These are phyloP conservation scores for Psilanteris sp. DNA, from an alignment of 1,140 invertebrate species.

Conservation along the genomic window DNA sequence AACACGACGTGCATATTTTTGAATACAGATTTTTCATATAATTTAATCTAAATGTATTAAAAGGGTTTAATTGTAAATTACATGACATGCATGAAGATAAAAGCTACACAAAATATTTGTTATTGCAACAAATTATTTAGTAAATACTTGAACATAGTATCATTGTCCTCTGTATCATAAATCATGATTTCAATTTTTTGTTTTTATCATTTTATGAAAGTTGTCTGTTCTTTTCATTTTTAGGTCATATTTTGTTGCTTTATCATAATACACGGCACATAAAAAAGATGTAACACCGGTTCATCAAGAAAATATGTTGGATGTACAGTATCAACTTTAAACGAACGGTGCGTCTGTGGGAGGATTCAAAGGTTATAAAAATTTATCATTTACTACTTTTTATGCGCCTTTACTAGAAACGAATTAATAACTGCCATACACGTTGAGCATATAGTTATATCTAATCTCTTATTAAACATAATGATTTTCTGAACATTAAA, in stretches of 20 bases:
- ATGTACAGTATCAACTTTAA: conserved; percentile 13
- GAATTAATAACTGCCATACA: too few species aligned
- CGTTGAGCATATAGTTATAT: too few species aligned
- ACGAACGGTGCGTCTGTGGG: neutral
- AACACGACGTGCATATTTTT: too few species aligned
- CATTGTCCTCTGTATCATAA: conserved; percentile 20
- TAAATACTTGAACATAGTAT: neutral
- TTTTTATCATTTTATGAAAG: conserved; percentile 18
- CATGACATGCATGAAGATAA: too few species aligned
- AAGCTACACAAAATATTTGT: too few species aligned
- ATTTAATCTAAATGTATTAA: too few species aligned
- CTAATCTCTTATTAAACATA: too few species aligned
- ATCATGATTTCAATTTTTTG: conserved; percentile 35
- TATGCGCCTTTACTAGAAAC: conserved; percentile 4
- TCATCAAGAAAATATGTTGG: conserved; percentile 40
- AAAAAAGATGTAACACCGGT: conserved; percentile 34
- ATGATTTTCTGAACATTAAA: too few species aligned
- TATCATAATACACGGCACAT: conserved; percentile 37
- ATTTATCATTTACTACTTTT: conserved; percentile 10
- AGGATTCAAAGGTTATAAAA: conserved; percentile 16
- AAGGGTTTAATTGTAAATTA: too few species aligned
- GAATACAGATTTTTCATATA: too few species aligned
- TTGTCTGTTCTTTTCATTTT: conserved; percentile 26
- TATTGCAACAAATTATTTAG: conserved; percentile 31
- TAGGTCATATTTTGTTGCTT: conserved; percentile 26